Percentiles rank a stretch among this genome's conserved stretches.
phyloP scores from a whole-genome alignment of 35 echinoderm and acorn worm genomes.

The Heliocidaris erythrogramma region DNA sequence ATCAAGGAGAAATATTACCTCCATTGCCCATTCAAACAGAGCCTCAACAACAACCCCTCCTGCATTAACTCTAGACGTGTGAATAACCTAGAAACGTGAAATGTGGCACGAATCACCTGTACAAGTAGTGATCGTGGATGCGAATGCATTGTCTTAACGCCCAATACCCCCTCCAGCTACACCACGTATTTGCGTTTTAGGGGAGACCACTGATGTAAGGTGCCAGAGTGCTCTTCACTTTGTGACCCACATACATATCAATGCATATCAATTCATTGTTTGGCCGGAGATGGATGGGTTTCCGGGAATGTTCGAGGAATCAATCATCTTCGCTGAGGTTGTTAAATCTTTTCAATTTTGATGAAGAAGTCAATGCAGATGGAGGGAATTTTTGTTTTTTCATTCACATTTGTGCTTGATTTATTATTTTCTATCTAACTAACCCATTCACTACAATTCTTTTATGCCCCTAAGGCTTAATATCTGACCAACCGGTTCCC shows the following conservation, averaged over 20 bases:
- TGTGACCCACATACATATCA: neutral
- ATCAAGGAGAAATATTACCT: neutral
- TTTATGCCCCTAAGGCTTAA: too few relatives aligned
- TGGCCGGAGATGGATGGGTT: neutral
- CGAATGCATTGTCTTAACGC: neutral
- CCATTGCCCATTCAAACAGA: neutral
- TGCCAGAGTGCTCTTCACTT: neutral
- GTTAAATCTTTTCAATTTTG: neutral
- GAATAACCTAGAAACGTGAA: neutral
- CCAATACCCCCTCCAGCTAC: neutral
- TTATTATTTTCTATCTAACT: neutral
- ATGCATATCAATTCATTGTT: slow-evolving; percentile 5
- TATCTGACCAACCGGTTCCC: too few relatives aligned
- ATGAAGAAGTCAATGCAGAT: neutral
- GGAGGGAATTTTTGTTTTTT: neutral
- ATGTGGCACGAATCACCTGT: neutral
- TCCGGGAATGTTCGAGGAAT: neutral
- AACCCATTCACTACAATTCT: too few relatives aligned
- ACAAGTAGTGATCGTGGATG: neutral
- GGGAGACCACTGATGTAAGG: neutral
- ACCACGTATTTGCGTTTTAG: neutral
- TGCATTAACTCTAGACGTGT: neutral
- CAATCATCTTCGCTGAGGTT: neutral
- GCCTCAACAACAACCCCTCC: neutral
- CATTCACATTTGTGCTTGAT: neutral